Evolutionary conservation across 1,140 invertebrate species (phyloP), one percentile per base, ranked within the genome.

Genomic region (Pomacea maculata): DNA sequence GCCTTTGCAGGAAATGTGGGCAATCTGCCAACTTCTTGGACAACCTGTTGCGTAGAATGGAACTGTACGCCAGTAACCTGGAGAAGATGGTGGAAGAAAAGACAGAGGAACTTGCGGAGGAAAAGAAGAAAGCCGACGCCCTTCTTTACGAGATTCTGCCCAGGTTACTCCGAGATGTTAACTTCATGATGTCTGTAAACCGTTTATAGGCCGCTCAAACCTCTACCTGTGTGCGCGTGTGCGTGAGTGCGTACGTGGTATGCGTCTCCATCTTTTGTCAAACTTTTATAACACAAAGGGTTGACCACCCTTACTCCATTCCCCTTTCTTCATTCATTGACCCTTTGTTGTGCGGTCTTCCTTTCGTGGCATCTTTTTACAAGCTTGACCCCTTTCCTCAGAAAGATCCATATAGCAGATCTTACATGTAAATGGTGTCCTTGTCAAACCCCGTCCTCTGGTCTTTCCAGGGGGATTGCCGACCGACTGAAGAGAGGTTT

Each of bases 61-160:
- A 98, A 90, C 97, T 97, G 88, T 97, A 98, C 91, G 96, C 96
- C 29, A 97, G 97, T 91, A 97, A 97, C 93, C 91, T 98, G 87
- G 96, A 97, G 90, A 96, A 97, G 86, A 89, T 97, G 45, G 97
- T 98, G 84, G 93, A 95, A 63, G 96, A 97, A 86, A 92, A 96
- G 82, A 98, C 96, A 8, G 95, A 96, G 80, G 96, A 97, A 88
- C 92, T 97, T 80, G 95, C 96, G 86, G 95, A 96, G 92, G 96
- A 97, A 91, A 96, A 97, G 91, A 97, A 96, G 91, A 97, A 97
- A 92, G 97, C 96, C 64, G 96, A 98, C 87, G 95, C 97, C 88
- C 92, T 98, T 54, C 92, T 98, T n/a, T 96, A 97, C 90, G 93
- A 96, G 87, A 97, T 98, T 95, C 91, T 98, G 78, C 96, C 96